phyloP scores from a whole-genome alignment of 2,797 vertebrate genomes.

The Myotis pilosus region DNA sequence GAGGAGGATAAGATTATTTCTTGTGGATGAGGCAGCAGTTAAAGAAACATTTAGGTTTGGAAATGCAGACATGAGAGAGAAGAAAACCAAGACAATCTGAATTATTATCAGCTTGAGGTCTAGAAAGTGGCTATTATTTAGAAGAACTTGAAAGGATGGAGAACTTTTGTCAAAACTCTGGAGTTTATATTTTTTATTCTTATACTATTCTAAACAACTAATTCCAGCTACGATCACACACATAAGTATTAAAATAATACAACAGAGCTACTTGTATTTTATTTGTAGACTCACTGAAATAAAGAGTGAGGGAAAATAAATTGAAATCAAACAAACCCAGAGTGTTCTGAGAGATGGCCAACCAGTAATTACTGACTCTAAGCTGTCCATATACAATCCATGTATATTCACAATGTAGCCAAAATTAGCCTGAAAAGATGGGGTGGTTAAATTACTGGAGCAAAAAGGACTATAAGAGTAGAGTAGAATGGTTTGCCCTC shows the following conservation, averaged over 20 bases:
- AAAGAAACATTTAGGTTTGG: background rate
- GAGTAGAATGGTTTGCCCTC: background rate
- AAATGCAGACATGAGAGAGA: background rate
- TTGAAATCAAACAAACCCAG: background rate
- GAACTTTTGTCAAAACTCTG: background rate
- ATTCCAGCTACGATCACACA: background rate
- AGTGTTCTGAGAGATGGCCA: background rate
- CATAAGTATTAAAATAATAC: background rate
- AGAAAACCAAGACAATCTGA: background rate
- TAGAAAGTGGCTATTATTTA: background rate
- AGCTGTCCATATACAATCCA: background rate
- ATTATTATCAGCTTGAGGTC: background rate
- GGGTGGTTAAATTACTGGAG: background rate
- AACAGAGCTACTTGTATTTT: background rate
- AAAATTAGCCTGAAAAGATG: background rate
- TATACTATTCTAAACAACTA: background rate
- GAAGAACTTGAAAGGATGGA: background rate
- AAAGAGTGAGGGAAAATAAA: background rate
- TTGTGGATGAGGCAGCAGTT: background rate
- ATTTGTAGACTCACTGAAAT: constrained; percentile 17
- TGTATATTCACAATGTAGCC: background rate
- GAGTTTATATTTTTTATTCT: background rate
- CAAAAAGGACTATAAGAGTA: background rate
- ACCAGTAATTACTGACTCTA: background rate
- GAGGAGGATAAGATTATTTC: background rate